phyloP scores from a whole-genome alignment of 2,888 invertebrate genomes.

The Dendrolimus houi region DNA sequence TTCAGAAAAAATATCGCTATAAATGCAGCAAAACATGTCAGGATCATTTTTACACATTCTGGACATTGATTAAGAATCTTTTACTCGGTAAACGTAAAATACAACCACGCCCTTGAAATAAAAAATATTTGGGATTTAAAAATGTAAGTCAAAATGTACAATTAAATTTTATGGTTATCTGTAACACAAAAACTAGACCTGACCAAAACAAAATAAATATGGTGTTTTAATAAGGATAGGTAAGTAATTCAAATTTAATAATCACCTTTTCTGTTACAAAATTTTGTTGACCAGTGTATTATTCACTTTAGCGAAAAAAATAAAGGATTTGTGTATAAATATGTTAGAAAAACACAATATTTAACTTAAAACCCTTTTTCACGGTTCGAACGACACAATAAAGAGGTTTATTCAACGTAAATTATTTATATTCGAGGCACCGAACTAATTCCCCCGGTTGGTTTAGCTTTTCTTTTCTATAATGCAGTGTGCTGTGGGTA shows the following conservation, averaged over 20 bases:
- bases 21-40: not conserved
- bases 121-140: not conserved
- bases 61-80: not conserved
- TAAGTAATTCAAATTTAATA: constrained; percentile 7
- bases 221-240: constrained; percentile 6
- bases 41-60: not conserved
- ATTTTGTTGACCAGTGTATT: constrained; percentile 3
- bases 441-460: not conserved
- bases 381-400: no score
- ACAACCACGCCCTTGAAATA: not conserved
- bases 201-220: constrained; percentile 2
- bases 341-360: no score
- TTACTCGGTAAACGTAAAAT: not conserved
- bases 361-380: no score
- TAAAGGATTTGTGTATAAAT: no score
- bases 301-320: not conserved
- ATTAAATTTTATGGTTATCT: not conserved
- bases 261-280: constrained; percentile 8
- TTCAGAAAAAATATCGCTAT: not conserved
- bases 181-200: not conserved
- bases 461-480: not conserved
- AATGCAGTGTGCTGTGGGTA: not conserved
- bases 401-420: not conserved
- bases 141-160: not conserved
- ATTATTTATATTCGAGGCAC: not conserved